Conservation (phyloP, 1,140 invertebrate genomes). For the Halictus rubicundus region DNA sequence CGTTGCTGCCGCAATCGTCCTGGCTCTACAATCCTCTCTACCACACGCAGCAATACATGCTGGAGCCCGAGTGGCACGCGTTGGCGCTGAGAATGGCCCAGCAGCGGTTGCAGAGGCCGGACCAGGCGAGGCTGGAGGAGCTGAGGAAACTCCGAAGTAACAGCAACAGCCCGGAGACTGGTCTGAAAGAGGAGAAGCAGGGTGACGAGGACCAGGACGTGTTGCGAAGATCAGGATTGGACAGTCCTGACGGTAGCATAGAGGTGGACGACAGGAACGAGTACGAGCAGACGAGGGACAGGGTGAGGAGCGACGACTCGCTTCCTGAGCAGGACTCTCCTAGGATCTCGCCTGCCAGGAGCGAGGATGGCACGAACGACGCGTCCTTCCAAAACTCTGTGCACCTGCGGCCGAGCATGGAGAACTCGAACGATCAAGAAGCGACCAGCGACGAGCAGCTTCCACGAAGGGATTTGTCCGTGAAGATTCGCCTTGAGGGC, state of each 20-base stretch:
- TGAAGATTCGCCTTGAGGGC: conserved; percentile 76
- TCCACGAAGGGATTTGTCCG: conserved; percentile 62
- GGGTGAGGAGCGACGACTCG: conserved; percentile 74
- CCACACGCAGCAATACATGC: conserved; percentile 76
- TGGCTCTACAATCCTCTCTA: conserved; percentile 78
- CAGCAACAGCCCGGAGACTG: conserved; percentile 70
- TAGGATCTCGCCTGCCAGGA: conserved; percentile 65
- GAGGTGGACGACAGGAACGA: conserved; percentile 77
- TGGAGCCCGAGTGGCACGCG: conserved; percentile 78
- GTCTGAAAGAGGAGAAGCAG: conserved; percentile 67
- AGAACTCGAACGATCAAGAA: conserved; percentile 74
- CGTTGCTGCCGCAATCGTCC: conserved; percentile 75
- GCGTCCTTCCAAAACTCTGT: conserved; percentile 66
- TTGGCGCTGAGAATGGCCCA: conserved; percentile 77
- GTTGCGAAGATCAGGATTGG: conserved; percentile 57
- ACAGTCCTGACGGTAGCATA: conserved; percentile 77
- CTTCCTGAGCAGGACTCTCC: conserved; percentile 71
- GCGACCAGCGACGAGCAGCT: conserved; percentile 62
- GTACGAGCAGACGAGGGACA: conserved; percentile 67
- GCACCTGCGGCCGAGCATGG: conserved; percentile 71
- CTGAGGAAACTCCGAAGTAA: conserved; percentile 70
- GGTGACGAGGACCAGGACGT: conserved; percentile 60
- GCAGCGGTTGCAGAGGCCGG: conserved; percentile 76
- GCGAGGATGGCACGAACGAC: conserved; percentile 67
- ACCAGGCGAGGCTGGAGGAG: conserved; percentile 73